Evolutionary conservation across 2,888 invertebrate species (phyloP).

Genomic region (Callyntrura sp.): DNA sequence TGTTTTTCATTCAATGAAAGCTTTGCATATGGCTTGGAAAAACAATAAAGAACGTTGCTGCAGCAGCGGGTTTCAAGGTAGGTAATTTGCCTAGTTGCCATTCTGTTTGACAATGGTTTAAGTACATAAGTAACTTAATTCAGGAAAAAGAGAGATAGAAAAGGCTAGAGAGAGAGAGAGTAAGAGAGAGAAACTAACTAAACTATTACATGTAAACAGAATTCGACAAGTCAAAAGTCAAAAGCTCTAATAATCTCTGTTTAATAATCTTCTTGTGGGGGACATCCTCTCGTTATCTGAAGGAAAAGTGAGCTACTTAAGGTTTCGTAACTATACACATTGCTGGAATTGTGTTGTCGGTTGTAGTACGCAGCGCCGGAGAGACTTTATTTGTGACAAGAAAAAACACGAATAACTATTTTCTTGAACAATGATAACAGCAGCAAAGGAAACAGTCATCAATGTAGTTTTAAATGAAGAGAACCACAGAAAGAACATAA

Average conservation of each 20-base stretch:
- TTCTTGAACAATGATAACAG: neutral
- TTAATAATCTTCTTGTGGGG: conserved; percentile 1
- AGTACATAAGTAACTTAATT: too few species aligned
- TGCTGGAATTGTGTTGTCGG: neutral
- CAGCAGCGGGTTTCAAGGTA: too few species aligned
- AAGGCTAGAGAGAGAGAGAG: too few species aligned
- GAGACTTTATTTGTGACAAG: conserved; percentile 13
- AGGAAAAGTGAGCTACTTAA: too few species aligned
- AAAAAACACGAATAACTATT: neutral
- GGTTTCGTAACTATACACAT: neutral
- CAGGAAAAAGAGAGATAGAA: too few species aligned
- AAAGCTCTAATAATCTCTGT: conserved; percentile 14
- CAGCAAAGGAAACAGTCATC: conserved; percentile 39
- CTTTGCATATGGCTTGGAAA: too few species aligned
- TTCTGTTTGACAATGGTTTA: too few species aligned
- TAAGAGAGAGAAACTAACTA: too few species aligned
- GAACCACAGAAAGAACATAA: neutral
- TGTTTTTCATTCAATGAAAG: too few species aligned
- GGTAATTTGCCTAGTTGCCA: too few species aligned
- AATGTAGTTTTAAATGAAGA: conserved; percentile 29
- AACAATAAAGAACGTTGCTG: too few species aligned
- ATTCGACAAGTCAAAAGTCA: neutral
- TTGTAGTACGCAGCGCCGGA: neutral
- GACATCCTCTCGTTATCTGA: neutral
- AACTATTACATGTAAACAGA: conserved; percentile 7